Conservation (phyloP, 2,888 invertebrate species). For the Eupithecia dodoneata region DNA sequence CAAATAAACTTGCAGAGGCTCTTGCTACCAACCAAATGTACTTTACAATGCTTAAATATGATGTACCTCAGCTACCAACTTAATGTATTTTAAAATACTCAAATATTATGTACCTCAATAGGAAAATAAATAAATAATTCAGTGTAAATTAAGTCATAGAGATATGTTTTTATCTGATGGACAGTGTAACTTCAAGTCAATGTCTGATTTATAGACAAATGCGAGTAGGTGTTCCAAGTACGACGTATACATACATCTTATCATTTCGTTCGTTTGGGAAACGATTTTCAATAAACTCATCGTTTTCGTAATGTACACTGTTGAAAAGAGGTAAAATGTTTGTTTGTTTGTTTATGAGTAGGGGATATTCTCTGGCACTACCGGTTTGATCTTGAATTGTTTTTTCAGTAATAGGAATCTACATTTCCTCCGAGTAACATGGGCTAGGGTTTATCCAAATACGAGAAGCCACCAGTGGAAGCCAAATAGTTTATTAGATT, state of each 20-base stretch:
- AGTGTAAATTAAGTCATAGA: neutral
- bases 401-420: too few relatives aligned
- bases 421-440: too few relatives aligned
- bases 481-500: too few relatives aligned
- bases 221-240: neutral
- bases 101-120: neutral
- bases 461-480: neutral
- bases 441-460: neutral
- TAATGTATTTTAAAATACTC: neutral
- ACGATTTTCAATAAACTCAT: too few relatives aligned
- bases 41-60: neutral
- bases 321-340: too few relatives aligned
- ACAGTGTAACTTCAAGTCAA: neutral
- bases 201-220: neutral
- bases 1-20: neutral
- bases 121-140: constrained; percentile 1
- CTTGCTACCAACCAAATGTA: constrained; percentile 3
- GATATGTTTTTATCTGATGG: neutral
- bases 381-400: too few relatives aligned
- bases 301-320: too few relatives aligned
- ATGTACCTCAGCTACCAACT: constrained; percentile 13
- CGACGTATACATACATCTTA: neutral
- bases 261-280: too few relatives aligned
- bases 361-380: too few relatives aligned
- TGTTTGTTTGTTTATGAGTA: too few relatives aligned